Percentiles rank a stretch among this genome's conserved stretches.
phyloP scores from a whole-genome alignment of 92 coral and sea anemone species.

The Palythoa heliodiscus region DNA sequence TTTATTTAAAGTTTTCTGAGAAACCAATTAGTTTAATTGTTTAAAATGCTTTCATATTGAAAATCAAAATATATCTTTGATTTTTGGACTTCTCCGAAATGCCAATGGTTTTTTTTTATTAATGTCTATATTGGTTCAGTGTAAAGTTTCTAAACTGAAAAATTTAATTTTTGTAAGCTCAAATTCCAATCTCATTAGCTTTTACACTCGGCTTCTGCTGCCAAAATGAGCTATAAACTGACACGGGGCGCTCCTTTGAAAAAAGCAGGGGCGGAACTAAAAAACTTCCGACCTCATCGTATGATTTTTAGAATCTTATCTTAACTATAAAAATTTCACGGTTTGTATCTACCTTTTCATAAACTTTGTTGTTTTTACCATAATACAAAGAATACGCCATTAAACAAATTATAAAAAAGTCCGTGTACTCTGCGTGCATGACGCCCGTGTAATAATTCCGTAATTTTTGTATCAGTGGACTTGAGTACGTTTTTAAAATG shows the following conservation, averaged over 20 bases:
- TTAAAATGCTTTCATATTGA: background rate
- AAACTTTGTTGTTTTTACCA: background rate
- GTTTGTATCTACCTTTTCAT: no score
- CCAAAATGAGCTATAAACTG: background rate
- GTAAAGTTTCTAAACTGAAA: no score
- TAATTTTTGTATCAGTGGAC: background rate
- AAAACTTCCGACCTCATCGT: background rate
- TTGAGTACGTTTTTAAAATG: background rate
- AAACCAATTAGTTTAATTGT: background rate
- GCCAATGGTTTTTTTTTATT: no score
- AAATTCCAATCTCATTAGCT: no score
- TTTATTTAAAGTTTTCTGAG: background rate
- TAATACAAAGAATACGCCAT: background rate
- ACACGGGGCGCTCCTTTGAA: background rate
- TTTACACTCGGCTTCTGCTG: no score
- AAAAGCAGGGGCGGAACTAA: background rate
- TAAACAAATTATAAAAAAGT: no score
- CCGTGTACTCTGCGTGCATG: no score
- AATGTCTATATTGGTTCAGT: no score
- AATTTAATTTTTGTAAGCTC: no score
- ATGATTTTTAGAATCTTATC: background rate
- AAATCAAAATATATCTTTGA: no score
- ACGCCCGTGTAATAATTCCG: background rate
- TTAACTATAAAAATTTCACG: no score
- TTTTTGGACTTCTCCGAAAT: no score